Evolutionary conservation across 1,140 invertebrate species (phyloP).

Genomic region (Diorhabda sublineata): DNA sequence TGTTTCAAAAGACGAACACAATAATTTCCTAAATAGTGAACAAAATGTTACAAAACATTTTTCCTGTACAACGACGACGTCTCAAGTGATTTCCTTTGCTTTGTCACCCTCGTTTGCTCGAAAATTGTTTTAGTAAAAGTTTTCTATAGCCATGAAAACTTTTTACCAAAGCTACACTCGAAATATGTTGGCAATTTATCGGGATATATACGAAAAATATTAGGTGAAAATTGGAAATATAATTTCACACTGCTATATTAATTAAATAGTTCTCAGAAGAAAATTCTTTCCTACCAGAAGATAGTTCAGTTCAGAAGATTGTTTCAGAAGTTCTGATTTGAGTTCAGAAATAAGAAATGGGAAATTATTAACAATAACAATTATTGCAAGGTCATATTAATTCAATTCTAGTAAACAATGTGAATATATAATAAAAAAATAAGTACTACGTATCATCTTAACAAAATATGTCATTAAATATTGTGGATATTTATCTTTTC

Average conservation of each 20-base stretch:
- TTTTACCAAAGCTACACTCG: not conserved
- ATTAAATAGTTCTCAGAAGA: too few species aligned
- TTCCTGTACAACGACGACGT: not conserved
- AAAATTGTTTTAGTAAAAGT: constrained; percentile 3
- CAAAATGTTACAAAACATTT: not conserved
- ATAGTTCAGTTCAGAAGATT: too few species aligned
- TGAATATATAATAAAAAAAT: too few species aligned
- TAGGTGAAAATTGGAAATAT: not conserved
- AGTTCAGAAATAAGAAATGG: too few species aligned
- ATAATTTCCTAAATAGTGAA: constrained; percentile 3
- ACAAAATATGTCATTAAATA: too few species aligned
- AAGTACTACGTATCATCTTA: too few species aligned
- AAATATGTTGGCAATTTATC: constrained; percentile 3
- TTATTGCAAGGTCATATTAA: too few species aligned
- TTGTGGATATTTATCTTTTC: too few species aligned
- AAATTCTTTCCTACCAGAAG: too few species aligned
- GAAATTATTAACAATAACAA: too few species aligned
- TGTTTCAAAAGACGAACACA: not conserved
- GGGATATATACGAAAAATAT: not conserved
- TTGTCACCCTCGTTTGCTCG: not conserved
- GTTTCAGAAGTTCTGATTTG: too few species aligned
- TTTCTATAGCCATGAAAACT: constrained; percentile 1
- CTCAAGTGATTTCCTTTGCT: constrained; percentile 1
- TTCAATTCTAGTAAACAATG: too few species aligned
- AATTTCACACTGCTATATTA: not conserved